Base-by-base conservation (phyloP, 2,113 vertebrate species). In the Chiloscyllium plagiosum region DNA sequence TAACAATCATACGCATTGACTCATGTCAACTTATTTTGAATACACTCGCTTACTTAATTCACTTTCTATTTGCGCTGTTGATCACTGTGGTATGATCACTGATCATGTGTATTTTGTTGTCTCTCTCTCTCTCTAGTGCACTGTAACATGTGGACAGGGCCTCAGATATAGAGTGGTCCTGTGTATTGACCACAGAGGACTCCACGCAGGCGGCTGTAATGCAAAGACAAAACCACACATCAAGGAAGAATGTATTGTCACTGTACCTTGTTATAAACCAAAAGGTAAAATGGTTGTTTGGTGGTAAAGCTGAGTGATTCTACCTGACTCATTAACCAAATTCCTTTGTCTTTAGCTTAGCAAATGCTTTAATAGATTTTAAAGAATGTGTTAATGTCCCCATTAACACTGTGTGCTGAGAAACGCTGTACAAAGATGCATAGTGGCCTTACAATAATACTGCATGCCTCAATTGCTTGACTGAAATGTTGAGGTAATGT, bases 91-190 rank as follows among this genome's bases (percentile, higher is more conserved):
- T 42, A 56, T 29, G 15, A 69, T 26, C n/a, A n/a, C 37, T 61
- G 65, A 95, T 3, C 12, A 95, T 4, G 19, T 87, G 29, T 94
- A 95, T 3, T 61, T 29, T 12, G 12, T 68, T 4, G 0, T 61
- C 96, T 94, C 95, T 33, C 37, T 0, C 0, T 37, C 33, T 1
- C 96, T n/a, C 70, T 97, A 99, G 99, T 99, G 99, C 97, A 99
- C 99, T 0, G 99, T 99, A 97, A 99, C 99, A 0, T 99, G 99
- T 96, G 99, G 99, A 80, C 99, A 99, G 96, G 99, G 99, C 20
- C 98, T 99, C 96, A 98, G 98, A 96, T 99, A 99, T 96, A 98
- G 99, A 61, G 99, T 99, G 95, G 99, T 99, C 95, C 97, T 99
- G 69, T 99, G 99, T 97, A 99, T 99, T 83, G 99, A 99, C 97